Base-by-base conservation (phyloP, 2,113 vertebrate genomes). In the Mormoops blainvillei region DNA sequence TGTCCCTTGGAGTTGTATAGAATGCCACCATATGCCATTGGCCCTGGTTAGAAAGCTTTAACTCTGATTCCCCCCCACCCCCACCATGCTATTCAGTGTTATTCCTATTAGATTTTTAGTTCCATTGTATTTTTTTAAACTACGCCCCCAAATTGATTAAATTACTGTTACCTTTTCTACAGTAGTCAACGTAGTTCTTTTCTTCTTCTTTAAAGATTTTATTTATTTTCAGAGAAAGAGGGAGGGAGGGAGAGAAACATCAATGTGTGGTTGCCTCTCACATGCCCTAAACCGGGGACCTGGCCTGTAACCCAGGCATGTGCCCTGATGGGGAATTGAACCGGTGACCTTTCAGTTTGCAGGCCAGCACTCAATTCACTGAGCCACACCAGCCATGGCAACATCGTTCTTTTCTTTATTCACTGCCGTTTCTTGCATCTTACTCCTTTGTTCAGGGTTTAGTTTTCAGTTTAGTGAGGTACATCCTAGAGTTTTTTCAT, bases 391-490 rank as follows among this genome's bases (percentile, higher is more conserved):
- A 61, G 61, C 61, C 61, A 63, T 26, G 61, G 26, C 65, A 70
- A 12, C 36, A 6, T 58, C 50, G 18, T 82, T 81, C 36, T 87
- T 85, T 80, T 89, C 68, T 83, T 86, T 58, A 70, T 83, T 81
- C 18, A 41, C 2, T 76, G 26, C 65, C n/a, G 14, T 63, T 83
- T 88, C 33, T 86, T 88, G 20, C 15, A 54, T 78, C 68, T 88
- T 67, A 73, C 61, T 81, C 8, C 78, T 74, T 91, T n/a, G 31
- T 61, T 89, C 26, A 67, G 36, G 56, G 36, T 85, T 91, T 24
- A n/a, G 31, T 93, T 50, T 88, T 95, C 50, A 80, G 91, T 80
- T 87, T 88, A 87, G 20, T 73, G 43, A 93, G 43, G 33, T 77
- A 9, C 9, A 2, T 78, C 38, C 81, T 94, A 2, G 63, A 83